Evolutionary conservation across 2,888 invertebrate species (phyloP).

Genomic region (Synergus umbraculus): DNA sequence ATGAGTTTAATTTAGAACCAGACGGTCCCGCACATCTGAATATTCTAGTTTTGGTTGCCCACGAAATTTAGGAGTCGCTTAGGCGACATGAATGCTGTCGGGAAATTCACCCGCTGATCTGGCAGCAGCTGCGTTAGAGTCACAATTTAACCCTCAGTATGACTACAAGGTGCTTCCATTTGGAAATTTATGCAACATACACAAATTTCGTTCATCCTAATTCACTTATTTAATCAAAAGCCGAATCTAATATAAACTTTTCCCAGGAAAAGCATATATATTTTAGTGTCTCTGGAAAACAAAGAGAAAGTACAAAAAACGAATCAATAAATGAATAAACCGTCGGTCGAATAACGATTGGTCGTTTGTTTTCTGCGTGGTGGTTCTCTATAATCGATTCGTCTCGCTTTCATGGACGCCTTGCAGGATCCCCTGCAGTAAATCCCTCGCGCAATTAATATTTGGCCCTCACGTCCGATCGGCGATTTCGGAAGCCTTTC

Average conservation of each 20-base stretch:
- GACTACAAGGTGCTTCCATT: slow-evolving; percentile 9
- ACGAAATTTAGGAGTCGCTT: slow-evolving; percentile 64
- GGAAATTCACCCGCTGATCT: slow-evolving; percentile 54
- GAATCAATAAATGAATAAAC: slow-evolving; percentile 24
- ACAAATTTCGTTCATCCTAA: background rate
- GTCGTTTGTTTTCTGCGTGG: slow-evolving; percentile 9
- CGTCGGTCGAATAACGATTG: background rate
- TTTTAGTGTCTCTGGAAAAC: background rate
- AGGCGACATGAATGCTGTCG: slow-evolving; percentile 47
- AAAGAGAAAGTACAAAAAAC: background rate
- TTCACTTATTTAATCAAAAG: background rate
- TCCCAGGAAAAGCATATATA: background rate
- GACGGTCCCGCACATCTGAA: slow-evolving; percentile 55
- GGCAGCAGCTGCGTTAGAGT: slow-evolving; percentile 60
- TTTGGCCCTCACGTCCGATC: slow-evolving; percentile 50
- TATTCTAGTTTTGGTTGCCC: slow-evolving; percentile 64
- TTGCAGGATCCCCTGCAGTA: slow-evolving; percentile 10
- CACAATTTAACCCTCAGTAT: slow-evolving; percentile 9
- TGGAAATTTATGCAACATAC: slow-evolving; percentile 22
- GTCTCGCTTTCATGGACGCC: slow-evolving; percentile 14
- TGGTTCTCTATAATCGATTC: slow-evolving; percentile 15
- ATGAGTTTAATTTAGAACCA: slow-evolving; percentile 73
- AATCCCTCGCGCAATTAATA: slow-evolving; percentile 50
- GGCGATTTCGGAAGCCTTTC: slow-evolving; percentile 52
- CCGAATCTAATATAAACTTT: background rate